Conservation (phyloP, 2,888 invertebrate genomes). For the Apamea crenata region DNA sequence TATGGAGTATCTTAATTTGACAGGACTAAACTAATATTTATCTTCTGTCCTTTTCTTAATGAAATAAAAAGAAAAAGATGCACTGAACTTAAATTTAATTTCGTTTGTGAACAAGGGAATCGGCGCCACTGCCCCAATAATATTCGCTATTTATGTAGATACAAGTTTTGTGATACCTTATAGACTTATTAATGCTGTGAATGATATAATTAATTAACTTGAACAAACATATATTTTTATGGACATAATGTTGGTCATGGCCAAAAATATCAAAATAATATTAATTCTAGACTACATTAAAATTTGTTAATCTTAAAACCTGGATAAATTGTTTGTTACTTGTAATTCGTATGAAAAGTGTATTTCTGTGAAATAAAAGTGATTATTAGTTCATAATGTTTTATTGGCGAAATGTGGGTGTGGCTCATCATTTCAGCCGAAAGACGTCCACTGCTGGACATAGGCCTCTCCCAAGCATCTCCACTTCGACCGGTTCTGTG, state of each 20-base stretch:
- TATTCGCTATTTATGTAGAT: background rate
- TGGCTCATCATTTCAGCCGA: no score
- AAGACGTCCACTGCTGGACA: no score
- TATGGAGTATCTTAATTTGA: no score
- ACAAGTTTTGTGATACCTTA: constrained; percentile 18
- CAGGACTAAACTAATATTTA: no score
- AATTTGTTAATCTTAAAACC: constrained; percentile 10
- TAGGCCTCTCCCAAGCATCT: no score
- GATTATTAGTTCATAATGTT: constrained; percentile 38
- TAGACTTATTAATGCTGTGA: constrained; percentile 35
- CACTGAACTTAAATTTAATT: no score
- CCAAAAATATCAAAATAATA: constrained; percentile 14
- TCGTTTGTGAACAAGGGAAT: no score
- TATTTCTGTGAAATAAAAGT: constrained; percentile 53
- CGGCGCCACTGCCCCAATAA: background rate
- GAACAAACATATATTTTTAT: background rate
- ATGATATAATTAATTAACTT: background rate
- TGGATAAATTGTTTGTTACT: constrained; percentile 34
- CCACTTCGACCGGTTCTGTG: no score
- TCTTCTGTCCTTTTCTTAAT: no score
- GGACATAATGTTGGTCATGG: background rate
- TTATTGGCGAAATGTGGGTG: background rate
- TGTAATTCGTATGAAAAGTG: constrained; percentile 35
- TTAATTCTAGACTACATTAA: background rate
- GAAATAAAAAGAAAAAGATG: no score